Conservation (phyloP, 2,113 vertebrate genomes). For the Oryzias javanicus region DNA sequence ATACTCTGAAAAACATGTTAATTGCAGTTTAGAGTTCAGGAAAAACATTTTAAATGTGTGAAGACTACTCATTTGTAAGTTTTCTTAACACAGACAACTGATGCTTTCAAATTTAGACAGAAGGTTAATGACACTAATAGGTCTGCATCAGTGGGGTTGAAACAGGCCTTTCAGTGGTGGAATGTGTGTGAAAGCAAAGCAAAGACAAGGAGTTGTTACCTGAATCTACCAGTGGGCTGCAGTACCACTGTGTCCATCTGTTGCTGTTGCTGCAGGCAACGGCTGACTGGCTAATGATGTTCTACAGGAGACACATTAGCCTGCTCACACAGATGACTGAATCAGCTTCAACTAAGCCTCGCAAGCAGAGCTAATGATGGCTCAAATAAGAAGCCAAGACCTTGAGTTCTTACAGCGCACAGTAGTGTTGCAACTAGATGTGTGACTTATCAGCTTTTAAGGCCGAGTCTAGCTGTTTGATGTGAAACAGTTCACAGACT, state of each 20-base stretch:
- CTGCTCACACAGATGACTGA: constrained; percentile 63
- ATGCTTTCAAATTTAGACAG: constrained; percentile 38
- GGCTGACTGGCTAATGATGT: constrained; percentile 68
- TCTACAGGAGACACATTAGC: constrained; percentile 65
- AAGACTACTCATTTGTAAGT: constrained; percentile 38
- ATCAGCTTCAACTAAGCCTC: constrained; percentile 45
- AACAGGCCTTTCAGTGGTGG: constrained; percentile 16
- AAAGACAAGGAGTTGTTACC: constrained; percentile 36
- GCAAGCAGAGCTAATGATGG: constrained; percentile 50
- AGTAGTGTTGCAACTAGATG: constrained; percentile 23
- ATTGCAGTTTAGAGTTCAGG: constrained; percentile 20
- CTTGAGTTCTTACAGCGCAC: constrained; percentile 15
- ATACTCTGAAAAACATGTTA: too few relatives aligned
- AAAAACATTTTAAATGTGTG: constrained; percentile 12
- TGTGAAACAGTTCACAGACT: constrained; percentile 21
- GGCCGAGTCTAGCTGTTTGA: constrained; percentile 22
- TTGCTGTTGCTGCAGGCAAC: constrained; percentile 54
- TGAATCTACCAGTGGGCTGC: constrained; percentile 48
- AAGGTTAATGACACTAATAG: constrained; percentile 31
- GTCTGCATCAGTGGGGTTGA: constrained; percentile 23
- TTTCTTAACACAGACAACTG: constrained; percentile 20
- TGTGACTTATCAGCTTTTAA: constrained; percentile 35
- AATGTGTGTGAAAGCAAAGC: constrained; percentile 18
- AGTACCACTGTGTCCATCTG: constrained; percentile 55
- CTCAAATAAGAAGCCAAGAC: constrained; percentile 38